These are phyloP conservation scores for Cardiocondyla obscurior DNA, from an alignment of 1,140 invertebrate species.

Conservation along the genomic window DNA sequence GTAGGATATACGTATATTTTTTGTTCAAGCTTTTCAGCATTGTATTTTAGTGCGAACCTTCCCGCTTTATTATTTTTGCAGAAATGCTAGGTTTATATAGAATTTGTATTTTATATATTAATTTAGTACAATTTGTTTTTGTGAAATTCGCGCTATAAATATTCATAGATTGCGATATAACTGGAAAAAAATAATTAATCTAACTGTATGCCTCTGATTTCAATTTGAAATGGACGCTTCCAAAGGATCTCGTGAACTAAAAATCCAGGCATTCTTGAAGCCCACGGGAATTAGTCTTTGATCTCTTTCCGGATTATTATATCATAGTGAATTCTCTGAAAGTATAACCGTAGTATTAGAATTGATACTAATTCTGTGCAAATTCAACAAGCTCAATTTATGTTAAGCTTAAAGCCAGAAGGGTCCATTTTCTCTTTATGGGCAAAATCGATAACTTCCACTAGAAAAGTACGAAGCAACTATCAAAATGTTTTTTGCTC, in stretches of 20 bases:
- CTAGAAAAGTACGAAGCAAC: slow-evolving; percentile 57
- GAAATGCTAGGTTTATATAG: not conserved
- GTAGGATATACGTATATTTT: not conserved
- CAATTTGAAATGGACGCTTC: slow-evolving; percentile 53
- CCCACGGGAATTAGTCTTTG: not conserved
- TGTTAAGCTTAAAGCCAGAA: not conserved
- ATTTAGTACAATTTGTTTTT: not conserved
- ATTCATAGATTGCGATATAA: too few species aligned
- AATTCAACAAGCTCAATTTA: not conserved
- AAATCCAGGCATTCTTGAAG: not conserved
- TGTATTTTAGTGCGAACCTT: not conserved
- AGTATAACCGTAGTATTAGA: not conserved
- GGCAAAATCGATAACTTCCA: slow-evolving; percentile 68
- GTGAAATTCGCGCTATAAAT: too few species aligned
- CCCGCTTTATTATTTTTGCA: not conserved
- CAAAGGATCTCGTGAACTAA: not conserved
- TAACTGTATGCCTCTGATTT: not conserved
- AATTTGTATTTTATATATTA: not conserved
- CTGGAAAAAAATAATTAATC: not conserved
- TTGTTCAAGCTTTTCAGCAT: not conserved
- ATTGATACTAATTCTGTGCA: not conserved
- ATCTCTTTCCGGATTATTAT: not conserved
- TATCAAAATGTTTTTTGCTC: slow-evolving; percentile 66
- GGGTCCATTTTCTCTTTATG: slow-evolving; percentile 61
- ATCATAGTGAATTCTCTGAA: not conserved